These are phyloP conservation scores for Phrynosoma platyrhinos DNA, from an alignment of 2,113 vertebrate species.

Conservation along the genomic window DNA sequence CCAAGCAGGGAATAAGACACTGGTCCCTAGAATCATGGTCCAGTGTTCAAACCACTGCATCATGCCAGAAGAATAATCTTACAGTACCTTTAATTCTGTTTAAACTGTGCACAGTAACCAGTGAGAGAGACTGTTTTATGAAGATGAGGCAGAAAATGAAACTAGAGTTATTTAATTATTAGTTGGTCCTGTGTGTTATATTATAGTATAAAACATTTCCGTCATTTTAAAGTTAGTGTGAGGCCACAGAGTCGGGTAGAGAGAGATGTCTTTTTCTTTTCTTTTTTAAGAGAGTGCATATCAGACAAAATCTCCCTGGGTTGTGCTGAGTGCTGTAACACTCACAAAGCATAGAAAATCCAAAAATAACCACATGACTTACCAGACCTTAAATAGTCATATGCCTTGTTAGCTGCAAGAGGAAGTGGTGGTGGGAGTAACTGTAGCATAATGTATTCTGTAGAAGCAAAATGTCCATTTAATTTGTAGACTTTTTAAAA, in stretches of 20 bases:
- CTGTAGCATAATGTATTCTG: not conserved
- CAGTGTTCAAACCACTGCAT: too few relatives aligned
- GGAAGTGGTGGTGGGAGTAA: not conserved
- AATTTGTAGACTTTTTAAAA: not conserved
- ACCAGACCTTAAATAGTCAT: slow-evolving; percentile 9
- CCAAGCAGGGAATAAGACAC: too few relatives aligned
- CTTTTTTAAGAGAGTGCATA: not conserved
- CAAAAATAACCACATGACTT: slow-evolving; percentile 38
- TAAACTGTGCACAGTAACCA: not conserved
- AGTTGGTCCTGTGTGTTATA: not conserved
- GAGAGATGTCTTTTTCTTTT: not conserved
- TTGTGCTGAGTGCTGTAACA: not conserved
- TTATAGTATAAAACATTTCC: not conserved
- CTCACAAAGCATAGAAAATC: not conserved
- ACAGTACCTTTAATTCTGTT: slow-evolving; percentile 17
- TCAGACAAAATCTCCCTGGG: not conserved
- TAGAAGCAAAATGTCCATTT: not conserved
- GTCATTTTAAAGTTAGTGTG: slow-evolving; percentile 2
- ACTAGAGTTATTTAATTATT: not conserved
- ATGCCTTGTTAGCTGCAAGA: slow-evolving; percentile 10
- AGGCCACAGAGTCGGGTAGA: not conserved
- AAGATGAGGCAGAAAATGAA: not conserved
- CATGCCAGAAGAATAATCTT: slow-evolving; percentile 19
- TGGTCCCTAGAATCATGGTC: too few relatives aligned
- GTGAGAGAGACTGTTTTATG: not conserved